Evolutionary conservation across 1,140 invertebrate species (phyloP).

Genomic region (Drosophila sp.): DNA sequence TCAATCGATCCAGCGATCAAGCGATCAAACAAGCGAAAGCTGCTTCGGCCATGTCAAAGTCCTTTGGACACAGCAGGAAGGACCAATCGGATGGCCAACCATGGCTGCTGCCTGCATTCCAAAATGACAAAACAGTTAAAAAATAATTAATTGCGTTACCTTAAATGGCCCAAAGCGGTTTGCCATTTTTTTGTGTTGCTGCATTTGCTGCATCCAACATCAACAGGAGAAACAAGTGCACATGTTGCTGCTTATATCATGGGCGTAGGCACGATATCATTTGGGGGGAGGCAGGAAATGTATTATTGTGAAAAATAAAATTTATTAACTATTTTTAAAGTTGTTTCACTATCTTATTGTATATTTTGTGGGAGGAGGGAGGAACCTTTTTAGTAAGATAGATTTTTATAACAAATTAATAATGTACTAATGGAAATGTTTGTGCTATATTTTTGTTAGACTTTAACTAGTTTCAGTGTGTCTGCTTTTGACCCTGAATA

Average conservation of each 20-base stretch:
- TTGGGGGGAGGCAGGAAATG: not conserved
- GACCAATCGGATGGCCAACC: constrained; percentile 72
- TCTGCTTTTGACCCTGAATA: too few relatives aligned
- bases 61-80: constrained; percentile 60
- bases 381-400: too few relatives aligned
- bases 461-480: too few relatives aligned
- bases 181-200: constrained; percentile 63
- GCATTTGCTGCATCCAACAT: constrained; percentile 29
- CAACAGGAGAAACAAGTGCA: constrained; percentile 60
- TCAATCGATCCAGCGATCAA: constrained; percentile 79
- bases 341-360: too few relatives aligned
- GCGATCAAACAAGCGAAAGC: constrained; percentile 69
- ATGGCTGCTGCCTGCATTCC: constrained; percentile 75
- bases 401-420: too few relatives aligned
- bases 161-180: constrained; percentile 81
- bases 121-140: constrained; percentile 83
- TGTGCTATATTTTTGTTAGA: too few relatives aligned
- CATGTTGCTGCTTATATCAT: constrained; percentile 34
- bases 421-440: too few relatives aligned
- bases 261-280: not conserved
- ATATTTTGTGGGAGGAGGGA: too few relatives aligned
- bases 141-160: constrained; percentile 83
- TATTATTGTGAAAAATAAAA: too few relatives aligned
- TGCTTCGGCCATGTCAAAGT: constrained; percentile 75
- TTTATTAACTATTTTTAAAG: too few relatives aligned